A percentile compares a stretch with the other conserved stretches of the same genome.
These are phyloP conservation scores for Caenorhabditis remanei DNA, from an alignment of 1,140 invertebrate genomes.

Conservation along the genomic window DNA sequence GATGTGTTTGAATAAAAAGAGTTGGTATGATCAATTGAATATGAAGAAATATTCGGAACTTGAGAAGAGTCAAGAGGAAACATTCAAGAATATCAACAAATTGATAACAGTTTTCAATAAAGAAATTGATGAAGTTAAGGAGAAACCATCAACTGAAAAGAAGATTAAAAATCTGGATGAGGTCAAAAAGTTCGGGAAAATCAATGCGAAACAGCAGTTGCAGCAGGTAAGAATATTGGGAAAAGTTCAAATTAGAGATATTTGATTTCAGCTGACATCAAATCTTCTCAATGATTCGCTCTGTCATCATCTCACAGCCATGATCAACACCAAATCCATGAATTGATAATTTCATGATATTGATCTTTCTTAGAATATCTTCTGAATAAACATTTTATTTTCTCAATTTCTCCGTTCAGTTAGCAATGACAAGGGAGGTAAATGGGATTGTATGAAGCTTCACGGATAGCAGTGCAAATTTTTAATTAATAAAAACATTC, in stretches of 20 bases:
- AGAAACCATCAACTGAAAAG: constrained; percentile 14
- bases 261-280: constrained; percentile 5
- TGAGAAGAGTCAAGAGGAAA: constrained; percentile 51
- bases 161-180: constrained; percentile 43
- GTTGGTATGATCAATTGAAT: constrained; percentile 63
- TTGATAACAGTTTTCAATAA: constrained; percentile 48
- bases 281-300: constrained; percentile 40
- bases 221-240: not conserved
- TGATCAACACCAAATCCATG: constrained; percentile 44
- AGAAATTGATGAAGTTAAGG: constrained; percentile 41
- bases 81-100: constrained; percentile 52
- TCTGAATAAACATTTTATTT: not conserved
- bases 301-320: constrained; percentile 28
- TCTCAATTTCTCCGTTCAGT: too few relatives aligned
- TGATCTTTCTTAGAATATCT: not conserved
- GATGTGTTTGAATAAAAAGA: constrained; percentile 62
- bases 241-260: not conserved
- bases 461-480: too few relatives aligned
- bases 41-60: constrained; percentile 12
- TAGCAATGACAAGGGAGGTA: too few relatives aligned
- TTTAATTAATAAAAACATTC: too few relatives aligned
- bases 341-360: not conserved
- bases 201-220: constrained; percentile 60
- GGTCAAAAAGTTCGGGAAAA: constrained; percentile 51
- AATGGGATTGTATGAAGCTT: too few relatives aligned